Evolutionary conservation across 2,113 vertebrate species (phyloP), one percentile per base, ranked within the genome.

Genomic region (Cebidichthys violaceus): DNA sequence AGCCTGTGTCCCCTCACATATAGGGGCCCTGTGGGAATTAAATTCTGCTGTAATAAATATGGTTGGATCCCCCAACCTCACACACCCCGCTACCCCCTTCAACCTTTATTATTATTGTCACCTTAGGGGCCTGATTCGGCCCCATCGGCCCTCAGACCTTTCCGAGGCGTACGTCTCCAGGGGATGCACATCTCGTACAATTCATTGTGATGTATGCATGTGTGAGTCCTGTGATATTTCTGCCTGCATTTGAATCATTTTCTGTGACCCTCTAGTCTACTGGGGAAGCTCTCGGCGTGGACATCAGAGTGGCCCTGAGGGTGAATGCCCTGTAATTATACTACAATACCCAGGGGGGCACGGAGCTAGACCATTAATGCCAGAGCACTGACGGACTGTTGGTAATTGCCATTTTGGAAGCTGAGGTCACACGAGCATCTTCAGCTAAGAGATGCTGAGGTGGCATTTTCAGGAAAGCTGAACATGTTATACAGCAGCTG

Each of bases 291-390:
- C 75, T 77, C n/a, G 31, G 86, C 61, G 2, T 75, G 87, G 84
- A 88, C 85, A 73, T 71, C 62, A 68, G 60, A 75, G 83, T 61
- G 82, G 80, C 75, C 85, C 78, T 79, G 70, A 60, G 85, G 85
- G 78, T 65, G 84, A 86, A 79, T 83, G 86, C 76, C 76, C 80
- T 71, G 64, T 92, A 91, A 93, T 93, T 90, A 92, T 84, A 79
- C 86, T 77, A 92, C 90, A 91, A 90, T 87, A 82, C 89, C 84
- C 89, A 70, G 18, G 81, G 82, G 90, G 74, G 17, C 67, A 64
- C 0, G 31, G 83, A 76, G 73, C 77, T 7, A 37, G 61, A 75
- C 33, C 79, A 86, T 92, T 90, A 86, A 90, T 87, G 85, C 82
- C 89, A 86, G 10, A 69, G 69, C 64, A 79, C 76, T 90, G 92